Conservation (phyloP, 2,113 vertebrate genomes). For the Gymnobelideus leadbeateri region DNA sequence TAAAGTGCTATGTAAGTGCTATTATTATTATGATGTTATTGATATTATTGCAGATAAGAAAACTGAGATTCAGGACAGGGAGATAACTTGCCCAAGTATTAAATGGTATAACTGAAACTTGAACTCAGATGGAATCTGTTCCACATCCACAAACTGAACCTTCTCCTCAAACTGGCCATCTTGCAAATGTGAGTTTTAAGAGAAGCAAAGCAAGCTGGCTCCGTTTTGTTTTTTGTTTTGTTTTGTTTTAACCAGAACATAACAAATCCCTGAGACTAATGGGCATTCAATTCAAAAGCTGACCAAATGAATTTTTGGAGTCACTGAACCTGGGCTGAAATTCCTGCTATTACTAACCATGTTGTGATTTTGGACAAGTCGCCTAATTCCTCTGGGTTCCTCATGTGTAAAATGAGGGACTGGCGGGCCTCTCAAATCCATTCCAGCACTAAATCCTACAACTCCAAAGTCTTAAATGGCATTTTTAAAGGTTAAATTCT, state of each 20-base stretch:
- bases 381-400: background rate
- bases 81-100: background rate
- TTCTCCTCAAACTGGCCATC: background rate
- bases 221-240: background rate
- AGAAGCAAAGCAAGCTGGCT: background rate
- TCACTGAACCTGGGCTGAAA: background rate
- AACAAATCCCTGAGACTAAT: background rate
- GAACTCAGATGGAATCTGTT: background rate
- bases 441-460: background rate
- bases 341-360: background rate
- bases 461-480: background rate
- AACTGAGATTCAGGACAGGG: background rate
- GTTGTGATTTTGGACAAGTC: background rate
- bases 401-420: background rate
- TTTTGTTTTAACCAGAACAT: background rate
- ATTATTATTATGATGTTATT: background rate
- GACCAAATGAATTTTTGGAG: background rate
- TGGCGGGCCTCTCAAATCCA: background rate
- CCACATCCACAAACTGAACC: background rate
- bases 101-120: background rate
- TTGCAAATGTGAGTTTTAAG: background rate
- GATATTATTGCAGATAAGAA: background rate
- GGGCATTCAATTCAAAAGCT: background rate
- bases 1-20: background rate
- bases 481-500: background rate